Evolutionary conservation across 2,888 invertebrate species (phyloP), one percentile per base, ranked within the genome.

Genomic region (Pyrrhia umbra): DNA sequence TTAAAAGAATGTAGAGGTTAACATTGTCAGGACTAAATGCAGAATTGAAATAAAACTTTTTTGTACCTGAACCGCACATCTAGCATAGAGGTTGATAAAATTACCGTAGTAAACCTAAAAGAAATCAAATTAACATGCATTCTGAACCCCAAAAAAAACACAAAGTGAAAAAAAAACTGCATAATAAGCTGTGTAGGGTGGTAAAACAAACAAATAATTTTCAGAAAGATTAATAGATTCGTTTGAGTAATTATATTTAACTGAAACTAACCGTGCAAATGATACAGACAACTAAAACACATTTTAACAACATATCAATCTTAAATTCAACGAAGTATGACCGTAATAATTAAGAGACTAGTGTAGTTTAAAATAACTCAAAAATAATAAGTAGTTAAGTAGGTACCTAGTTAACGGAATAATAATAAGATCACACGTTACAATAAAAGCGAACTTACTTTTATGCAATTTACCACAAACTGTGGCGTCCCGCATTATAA

Each of bases 261-360:
- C 18, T n/a, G 13, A 72, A 71, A 68, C 40, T 46, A 56, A 40
- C 68, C 9, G 25, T 63, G 25, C 50, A 45, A 68, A 63, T 68
- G 45, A 61, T 58, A 61, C 18, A 60, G 46, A 68, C 60, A 73
- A 62, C 55, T 56, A 54, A 58, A 74, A 64, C 50, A 66, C 50
- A 63, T 65, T 74, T 59, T 55, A 75, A 65, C 64, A 79, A 79
- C 77, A 77, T 82, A 82, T 85, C 81, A 77, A 81, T 84, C 77
- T 74, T 39, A 65, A 79, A 77, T 50, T 81, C 77, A 79, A 82
- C 84, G 77, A 78, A 77, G 81, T 82, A 68, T 81, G 75, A 71
- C 81, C 10, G 61, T 75, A 75, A 72, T 82, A 83, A 82, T 85
- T 79, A 82, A 42, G 57, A 54, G 13, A 34, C 13, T 34, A 42